These are phyloP conservation scores for Herpailurus yagouaroundi DNA, from an alignment of 2,113 vertebrate genomes.

Conservation along the genomic window DNA sequence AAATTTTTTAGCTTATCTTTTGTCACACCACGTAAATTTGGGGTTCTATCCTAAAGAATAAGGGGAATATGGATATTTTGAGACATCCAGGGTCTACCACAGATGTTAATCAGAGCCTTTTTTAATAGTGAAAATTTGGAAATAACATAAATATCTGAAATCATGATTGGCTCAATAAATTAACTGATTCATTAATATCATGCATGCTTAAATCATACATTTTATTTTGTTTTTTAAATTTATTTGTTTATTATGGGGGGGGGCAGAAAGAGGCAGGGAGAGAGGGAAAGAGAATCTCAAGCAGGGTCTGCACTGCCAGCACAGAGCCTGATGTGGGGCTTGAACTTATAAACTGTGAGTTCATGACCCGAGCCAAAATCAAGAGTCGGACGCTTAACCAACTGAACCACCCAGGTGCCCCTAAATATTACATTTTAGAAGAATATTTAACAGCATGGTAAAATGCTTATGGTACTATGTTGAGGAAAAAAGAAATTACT, in stretches of 20 bases:
- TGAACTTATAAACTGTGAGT: too few species aligned
- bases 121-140: constrained; percentile 17
- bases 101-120: neutral
- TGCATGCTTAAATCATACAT: neutral
- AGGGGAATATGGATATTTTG: neutral
- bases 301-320: too few species aligned
- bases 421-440: neutral
- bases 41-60: neutral
- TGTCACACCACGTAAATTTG: constrained; percentile 13
- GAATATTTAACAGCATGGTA: neutral
- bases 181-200: neutral
- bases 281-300: too few species aligned
- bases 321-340: too few species aligned
- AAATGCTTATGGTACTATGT: neutral
- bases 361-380: too few species aligned
- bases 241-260: too few species aligned
- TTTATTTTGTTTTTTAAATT: neutral
- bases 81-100: neutral
- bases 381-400: too few species aligned
- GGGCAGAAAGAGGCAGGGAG: too few species aligned
- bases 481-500: constrained; percentile 30
- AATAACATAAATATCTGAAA: constrained; percentile 29
- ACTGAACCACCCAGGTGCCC: too few species aligned
- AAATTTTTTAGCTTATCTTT: neutral
- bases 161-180: neutral